These are phyloP conservation scores for Nipponia nippon DNA, from an alignment of 2,113 vertebrate genomes.

Conservation along the genomic window DNA sequence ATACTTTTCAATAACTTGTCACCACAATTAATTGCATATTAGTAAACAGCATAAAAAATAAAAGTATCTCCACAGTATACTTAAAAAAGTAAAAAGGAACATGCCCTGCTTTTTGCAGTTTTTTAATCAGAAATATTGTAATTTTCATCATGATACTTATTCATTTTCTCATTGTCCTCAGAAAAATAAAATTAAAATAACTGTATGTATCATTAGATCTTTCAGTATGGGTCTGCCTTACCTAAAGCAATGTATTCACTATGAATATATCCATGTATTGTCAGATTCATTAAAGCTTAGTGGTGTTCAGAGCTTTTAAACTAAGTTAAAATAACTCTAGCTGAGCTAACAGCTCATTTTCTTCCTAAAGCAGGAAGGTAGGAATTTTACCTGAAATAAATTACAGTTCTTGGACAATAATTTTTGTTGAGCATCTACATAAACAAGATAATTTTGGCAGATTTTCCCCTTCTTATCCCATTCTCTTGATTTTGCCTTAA, in stretches of 20 bases:
- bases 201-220: neutral
- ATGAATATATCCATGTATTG: neutral
- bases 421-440: constrained; percentile 68
- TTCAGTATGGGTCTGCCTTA: neutral
- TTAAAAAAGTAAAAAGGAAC: neutral
- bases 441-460: constrained; percentile 63
- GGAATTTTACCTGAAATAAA: constrained; percentile 73
- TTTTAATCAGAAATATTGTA: neutral
- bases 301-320: neutral
- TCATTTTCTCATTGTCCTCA: neutral
- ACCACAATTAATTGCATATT: neutral
- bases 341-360: neutral
- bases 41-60: neutral
- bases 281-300: neutral
- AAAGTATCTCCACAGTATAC: neutral
- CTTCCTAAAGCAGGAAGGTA: neutral
- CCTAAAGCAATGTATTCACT: neutral
- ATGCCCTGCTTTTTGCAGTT: neutral
- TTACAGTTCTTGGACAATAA: constrained; percentile 61
- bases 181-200: neutral
- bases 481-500: constrained; percentile 70
- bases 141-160: neutral
- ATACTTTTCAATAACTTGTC: neutral
- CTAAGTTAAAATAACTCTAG: neutral
- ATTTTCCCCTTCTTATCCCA: constrained; percentile 70